Conservation (phyloP, 2,797 vertebrate genomes). For the Podargus strigoides region DNA sequence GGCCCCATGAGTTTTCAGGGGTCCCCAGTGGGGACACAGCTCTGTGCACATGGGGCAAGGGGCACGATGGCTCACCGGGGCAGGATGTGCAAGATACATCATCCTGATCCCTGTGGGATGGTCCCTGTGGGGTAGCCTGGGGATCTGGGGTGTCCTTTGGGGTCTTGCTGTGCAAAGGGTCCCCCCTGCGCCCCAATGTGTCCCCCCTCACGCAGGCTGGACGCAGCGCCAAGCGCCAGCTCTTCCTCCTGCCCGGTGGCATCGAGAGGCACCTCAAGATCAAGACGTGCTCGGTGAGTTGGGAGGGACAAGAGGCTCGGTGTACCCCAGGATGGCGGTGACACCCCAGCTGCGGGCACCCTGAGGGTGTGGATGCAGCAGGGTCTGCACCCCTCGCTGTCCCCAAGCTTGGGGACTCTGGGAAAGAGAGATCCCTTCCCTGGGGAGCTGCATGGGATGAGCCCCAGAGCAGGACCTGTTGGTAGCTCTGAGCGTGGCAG, state of each 20-base stretch:
- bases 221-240: conserved; percentile 94
- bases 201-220: conserved; percentile 79
- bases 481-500: rapidly evolving
- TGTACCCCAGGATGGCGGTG: rapidly evolving
- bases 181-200: rapidly evolving
- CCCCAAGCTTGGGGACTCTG: background rate
- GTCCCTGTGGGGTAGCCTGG: background rate
- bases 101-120: background rate
- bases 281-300: conserved; percentile 92
- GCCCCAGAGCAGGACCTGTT: background rate
- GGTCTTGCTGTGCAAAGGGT: background rate
- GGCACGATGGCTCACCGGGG: rapidly evolving
- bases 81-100: background rate
- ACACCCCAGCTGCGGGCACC: background rate
- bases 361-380: rapidly evolving
- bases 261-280: conserved; percentile 94
- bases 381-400: background rate
- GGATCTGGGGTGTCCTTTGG: background rate
- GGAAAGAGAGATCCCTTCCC: background rate
- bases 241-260: conserved; percentile 91
- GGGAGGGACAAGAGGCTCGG: background rate
- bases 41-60: background rate
- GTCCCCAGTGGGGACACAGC: background rate
- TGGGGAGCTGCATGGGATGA: rapidly evolving
- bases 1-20: background rate